These are phyloP conservation scores for Tetraneura akinire DNA, from an alignment of 1,140 invertebrate species.

Conservation along the genomic window DNA sequence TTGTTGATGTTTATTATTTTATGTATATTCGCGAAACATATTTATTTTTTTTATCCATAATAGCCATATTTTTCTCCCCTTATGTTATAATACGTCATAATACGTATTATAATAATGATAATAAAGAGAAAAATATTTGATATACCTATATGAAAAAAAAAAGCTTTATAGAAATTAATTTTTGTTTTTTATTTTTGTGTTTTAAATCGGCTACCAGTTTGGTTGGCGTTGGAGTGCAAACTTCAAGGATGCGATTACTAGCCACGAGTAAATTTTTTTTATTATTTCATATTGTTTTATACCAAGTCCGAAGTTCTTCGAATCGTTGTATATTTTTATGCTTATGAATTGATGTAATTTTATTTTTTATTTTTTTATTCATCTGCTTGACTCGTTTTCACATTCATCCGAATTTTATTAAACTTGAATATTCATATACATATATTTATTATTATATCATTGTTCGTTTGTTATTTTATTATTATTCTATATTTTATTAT, in stretches of 20 bases:
- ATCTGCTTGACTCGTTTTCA: constrained; percentile 53
- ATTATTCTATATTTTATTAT: constrained; percentile 6
- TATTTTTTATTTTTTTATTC: constrained; percentile 54
- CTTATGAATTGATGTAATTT: constrained; percentile 55
- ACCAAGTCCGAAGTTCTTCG: constrained; percentile 51
- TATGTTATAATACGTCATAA: no score
- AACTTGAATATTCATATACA: constrained; percentile 57
- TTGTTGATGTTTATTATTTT: no score
- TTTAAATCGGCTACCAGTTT: constrained; percentile 62
- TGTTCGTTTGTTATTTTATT: constrained; percentile 14
- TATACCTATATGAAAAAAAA: constrained; percentile 21
- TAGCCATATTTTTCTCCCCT: no score
- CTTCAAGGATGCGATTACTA: constrained; percentile 88
- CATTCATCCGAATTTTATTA: constrained; percentile 60
- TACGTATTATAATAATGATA: no score
- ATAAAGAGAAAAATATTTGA: not conserved
- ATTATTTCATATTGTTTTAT: constrained; percentile 58
- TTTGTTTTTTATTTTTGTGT: constrained; percentile 51
- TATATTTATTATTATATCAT: constrained; percentile 54
- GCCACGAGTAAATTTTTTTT: constrained; percentile 67
- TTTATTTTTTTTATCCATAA: constrained; percentile 35
- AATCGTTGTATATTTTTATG: constrained; percentile 54
- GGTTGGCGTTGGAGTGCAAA: constrained; percentile 91
- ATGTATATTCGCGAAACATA: not conserved
- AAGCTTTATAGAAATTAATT: constrained; percentile 49